phyloP scores from a whole-genome alignment of 2,888 invertebrate species.

The Seira ritae region DNA sequence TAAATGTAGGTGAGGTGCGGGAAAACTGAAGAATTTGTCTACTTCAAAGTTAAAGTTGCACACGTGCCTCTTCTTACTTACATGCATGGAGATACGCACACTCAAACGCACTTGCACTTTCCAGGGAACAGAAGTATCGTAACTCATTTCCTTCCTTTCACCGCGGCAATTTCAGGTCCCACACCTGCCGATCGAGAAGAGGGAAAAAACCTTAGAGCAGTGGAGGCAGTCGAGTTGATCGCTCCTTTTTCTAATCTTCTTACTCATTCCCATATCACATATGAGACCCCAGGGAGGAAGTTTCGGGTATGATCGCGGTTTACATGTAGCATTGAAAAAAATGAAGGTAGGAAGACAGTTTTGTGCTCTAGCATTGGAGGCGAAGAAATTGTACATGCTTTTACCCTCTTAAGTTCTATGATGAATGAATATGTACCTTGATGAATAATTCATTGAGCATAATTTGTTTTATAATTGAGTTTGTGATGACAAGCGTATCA shows the following conservation, averaged over 20 bases:
- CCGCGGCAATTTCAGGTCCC: slow-evolving; percentile 80
- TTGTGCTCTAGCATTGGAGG: too few species aligned
- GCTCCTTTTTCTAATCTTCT: not conserved
- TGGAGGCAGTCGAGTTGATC: not conserved
- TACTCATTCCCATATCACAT: slow-evolving; percentile 21
- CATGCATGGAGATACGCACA: not conserved
- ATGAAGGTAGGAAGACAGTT: not conserved
- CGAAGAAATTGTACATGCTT: too few species aligned
- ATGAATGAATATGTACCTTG: not conserved
- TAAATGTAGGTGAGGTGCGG: not conserved
- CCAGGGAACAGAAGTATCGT: slow-evolving; percentile 6
- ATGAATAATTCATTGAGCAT: slow-evolving; percentile 8
- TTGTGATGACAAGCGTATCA: too few species aligned
- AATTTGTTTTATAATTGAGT: not conserved
- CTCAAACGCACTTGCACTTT: not conserved
- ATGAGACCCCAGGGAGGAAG: slow-evolving; percentile 28
- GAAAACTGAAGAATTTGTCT: slow-evolving; percentile 6
- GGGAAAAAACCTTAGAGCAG: not conserved
- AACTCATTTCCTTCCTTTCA: slow-evolving; percentile 78
- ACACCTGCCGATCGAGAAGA: slow-evolving; percentile 81
- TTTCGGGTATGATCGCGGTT: not conserved
- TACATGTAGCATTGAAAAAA: not conserved
- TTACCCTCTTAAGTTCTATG: too few species aligned
- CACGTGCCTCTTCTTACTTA: not conserved
- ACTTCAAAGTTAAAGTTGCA: not conserved